Conservation (phyloP, 2,797 vertebrate species). For the Spondyliosoma cantharus region DNA sequence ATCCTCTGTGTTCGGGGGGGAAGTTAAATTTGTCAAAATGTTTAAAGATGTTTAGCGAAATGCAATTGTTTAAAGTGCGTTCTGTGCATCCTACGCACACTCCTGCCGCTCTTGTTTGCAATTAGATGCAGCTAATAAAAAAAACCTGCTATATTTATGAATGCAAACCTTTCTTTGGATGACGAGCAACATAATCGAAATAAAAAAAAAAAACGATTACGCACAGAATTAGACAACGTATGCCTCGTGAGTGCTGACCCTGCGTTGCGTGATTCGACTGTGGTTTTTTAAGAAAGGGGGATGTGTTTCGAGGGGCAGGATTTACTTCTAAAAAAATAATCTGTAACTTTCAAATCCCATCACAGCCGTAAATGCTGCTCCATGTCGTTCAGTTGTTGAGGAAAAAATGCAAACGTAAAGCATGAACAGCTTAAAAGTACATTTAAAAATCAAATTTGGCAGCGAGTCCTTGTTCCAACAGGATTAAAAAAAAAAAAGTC, state of each 20-base stretch:
- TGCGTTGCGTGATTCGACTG: conserved; percentile 52
- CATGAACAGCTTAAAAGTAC: conserved; percentile 82
- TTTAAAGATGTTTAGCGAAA: conserved; percentile 79
- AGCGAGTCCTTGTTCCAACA: conserved; percentile 81
- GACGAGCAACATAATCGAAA: conserved; percentile 32
- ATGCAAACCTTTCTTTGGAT: conserved; percentile 38
- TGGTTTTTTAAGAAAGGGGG: conserved; percentile 44
- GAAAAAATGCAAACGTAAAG: conserved; percentile 75
- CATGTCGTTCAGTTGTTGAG: conserved; percentile 77
- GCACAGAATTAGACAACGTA: conserved; percentile 33
- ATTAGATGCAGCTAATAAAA: conserved; percentile 17
- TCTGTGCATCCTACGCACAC: conserved; percentile 45
- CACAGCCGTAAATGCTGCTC: conserved; percentile 75
- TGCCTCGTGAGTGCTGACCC: conserved; percentile 49
- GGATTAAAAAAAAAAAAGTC: conserved; percentile 79
- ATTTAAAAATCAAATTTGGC: conserved; percentile 84
- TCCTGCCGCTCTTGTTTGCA: conserved; percentile 22
- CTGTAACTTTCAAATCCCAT: conserved; percentile 81
- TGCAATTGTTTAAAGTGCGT: conserved; percentile 71
- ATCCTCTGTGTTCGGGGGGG: conserved; percentile 79
- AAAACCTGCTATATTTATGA: conserved; percentile 12
- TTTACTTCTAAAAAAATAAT: conserved; percentile 72
- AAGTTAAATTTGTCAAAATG: conserved; percentile 83
- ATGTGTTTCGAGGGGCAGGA: conserved; percentile 60
- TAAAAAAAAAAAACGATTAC: not conserved